These are phyloP conservation scores for Drepanosiphum platanoidis DNA, from an alignment of 2,888 invertebrate species.

Conservation along the genomic window DNA sequence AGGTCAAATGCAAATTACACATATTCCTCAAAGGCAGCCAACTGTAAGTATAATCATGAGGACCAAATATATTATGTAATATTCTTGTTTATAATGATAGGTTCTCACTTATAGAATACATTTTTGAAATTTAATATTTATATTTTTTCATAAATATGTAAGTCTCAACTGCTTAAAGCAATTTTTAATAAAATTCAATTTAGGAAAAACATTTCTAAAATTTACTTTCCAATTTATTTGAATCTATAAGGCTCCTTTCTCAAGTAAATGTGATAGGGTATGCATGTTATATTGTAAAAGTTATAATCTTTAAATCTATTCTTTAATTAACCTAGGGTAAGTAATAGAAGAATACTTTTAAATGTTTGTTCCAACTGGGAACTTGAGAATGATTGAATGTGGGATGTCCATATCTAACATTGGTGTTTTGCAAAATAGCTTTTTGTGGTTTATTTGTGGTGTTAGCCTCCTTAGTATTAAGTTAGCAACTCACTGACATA, in stretches of 20 bases:
- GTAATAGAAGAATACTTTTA: neutral
- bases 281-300: slow-evolving; percentile 26
- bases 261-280: neutral
- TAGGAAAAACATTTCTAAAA: too few relatives aligned
- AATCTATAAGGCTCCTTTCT: neutral
- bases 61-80: neutral
- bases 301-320: neutral
- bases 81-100: neutral
- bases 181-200: too few relatives aligned
- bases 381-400: slow-evolving; percentile 22
- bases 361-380: slow-evolving; percentile 32
- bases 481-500: neutral
- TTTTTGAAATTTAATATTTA: neutral
- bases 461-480: slow-evolving; percentile 34
- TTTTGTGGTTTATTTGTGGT: slow-evolving; percentile 36
- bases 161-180: too few relatives aligned
- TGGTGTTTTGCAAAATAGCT: slow-evolving; percentile 53
- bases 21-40: slow-evolving; percentile 33
- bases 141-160: neutral
- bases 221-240: too few relatives aligned
- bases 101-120: neutral
- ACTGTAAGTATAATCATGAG: slow-evolving; percentile 19
- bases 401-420: slow-evolving; percentile 28
- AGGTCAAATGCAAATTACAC: slow-evolving; percentile 40
- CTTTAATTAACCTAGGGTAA: slow-evolving; percentile 2